These are phyloP conservation scores for Melopsittacus undulatus DNA, from an alignment of 2,797 vertebrate genomes.

Conservation along the genomic window DNA sequence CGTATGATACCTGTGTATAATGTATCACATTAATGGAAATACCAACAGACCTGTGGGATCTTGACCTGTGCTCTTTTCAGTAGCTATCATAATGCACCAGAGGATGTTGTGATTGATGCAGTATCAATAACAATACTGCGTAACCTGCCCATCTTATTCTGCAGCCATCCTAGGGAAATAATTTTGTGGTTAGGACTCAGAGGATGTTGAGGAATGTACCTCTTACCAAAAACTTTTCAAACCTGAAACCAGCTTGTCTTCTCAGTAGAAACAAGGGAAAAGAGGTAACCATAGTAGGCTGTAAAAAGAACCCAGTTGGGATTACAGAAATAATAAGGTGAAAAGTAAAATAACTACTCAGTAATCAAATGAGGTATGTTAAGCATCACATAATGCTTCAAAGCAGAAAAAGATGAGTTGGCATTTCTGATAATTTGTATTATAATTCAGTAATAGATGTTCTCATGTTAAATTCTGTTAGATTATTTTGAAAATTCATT, in stretches of 20 bases:
- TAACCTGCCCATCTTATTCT: conserved; percentile 16
- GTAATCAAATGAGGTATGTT: neutral
- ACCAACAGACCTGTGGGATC: neutral
- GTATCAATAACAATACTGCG: neutral
- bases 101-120: conserved; percentile 16
- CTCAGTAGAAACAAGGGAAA: neutral
- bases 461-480: neutral
- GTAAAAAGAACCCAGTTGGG: neutral
- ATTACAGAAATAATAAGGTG: neutral
- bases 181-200: conserved; percentile 32
- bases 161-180: conserved; percentile 10
- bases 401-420: neutral
- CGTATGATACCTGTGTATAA: neutral
- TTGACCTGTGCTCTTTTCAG: neutral
- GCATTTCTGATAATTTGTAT: neutral
- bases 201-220: conserved; percentile 5
- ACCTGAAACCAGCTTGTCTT: neutral
- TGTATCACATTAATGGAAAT: neutral
- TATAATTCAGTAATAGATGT: neutral
- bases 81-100: neutral
- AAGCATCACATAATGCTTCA: neutral
- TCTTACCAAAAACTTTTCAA: conserved; percentile 7
- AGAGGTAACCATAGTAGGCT: neutral
- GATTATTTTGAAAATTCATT: neutral
- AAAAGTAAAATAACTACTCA: neutral